Evolutionary conservation across 2,113 vertebrate genomes (phyloP).

Genomic region (Felis chaus): DNA sequence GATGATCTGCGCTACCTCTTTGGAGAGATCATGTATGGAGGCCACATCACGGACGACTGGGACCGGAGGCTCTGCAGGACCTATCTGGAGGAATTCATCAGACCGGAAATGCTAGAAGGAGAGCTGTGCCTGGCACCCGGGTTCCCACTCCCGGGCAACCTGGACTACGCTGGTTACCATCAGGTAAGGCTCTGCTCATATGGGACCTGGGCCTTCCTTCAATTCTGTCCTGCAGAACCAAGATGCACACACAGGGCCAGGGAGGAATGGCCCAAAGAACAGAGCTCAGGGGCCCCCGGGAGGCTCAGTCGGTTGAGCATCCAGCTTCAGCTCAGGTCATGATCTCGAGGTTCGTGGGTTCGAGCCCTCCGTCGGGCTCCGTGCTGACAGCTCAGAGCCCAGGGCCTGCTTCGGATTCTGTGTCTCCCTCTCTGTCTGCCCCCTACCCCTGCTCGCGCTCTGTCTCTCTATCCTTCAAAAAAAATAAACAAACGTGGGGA

Average conservation of each 20-base stretch:
- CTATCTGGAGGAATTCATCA: constrained; percentile 95
- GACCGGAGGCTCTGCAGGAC: constrained; percentile 94
- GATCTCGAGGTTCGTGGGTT: too few species aligned
- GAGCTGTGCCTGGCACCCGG: constrained; percentile 92
- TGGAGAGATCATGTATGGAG: constrained; percentile 98
- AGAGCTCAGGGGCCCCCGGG: not conserved
- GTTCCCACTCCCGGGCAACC: constrained; percentile 92
- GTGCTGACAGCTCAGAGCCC: too few species aligned
- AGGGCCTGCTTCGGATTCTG: too few species aligned
- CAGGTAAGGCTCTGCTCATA: constrained; percentile 84
- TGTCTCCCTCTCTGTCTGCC: too few species aligned
- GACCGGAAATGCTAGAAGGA: constrained; percentile 94
- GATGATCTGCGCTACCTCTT: constrained; percentile 96
- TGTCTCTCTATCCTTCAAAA: too few species aligned
- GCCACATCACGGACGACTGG: constrained; percentile 98
- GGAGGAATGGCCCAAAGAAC: not conserved
- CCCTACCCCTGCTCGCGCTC: too few species aligned
- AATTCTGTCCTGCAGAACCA: fast-evolving
- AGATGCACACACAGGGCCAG: too few species aligned
- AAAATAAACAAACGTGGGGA: too few species aligned
- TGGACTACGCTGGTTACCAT: constrained; percentile 94
- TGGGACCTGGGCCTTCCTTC: not conserved
- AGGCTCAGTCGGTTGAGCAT: too few species aligned
- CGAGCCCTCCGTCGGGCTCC: too few species aligned
- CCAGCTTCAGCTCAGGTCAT: too few species aligned